Base-by-base conservation (phyloP, 2,888 invertebrate species). In the Punctoribates punctum region DNA sequence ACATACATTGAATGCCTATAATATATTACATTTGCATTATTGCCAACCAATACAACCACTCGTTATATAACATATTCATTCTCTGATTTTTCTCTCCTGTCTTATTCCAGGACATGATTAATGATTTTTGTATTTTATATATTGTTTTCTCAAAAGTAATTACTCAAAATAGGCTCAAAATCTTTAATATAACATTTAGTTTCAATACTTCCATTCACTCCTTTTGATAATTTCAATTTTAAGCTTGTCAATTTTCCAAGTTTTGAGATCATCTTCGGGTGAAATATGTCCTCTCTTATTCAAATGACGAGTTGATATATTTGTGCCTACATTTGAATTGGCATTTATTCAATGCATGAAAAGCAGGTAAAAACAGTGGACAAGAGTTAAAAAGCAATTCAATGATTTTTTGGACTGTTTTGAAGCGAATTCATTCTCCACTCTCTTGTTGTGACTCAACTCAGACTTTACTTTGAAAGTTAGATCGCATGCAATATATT, bases 11-110 rank as follows among this genome's bases (percentile, higher is more conserved):
- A 70, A 70, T 70, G 42, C 20, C n/a, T 62, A 62, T 70, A 70
- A 70, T 70, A 70, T 42, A 70, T 70, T 70, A 25, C 62, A 70
- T 70, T 70, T 70, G 70, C 70, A 70, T 70, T 70, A 70, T 70
- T 42, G 70, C 70, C 70, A 42, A 42, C 70, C 70, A 42, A 42
- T 70, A 70, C 27, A 15, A 54, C n/a, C 23, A 54, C 9, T 54
- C n/a, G 20, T 27, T 60, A 27, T 34, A 70, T 70, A 70, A 70
- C 70, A 70, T 70, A 70, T 70, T 70, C 70, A 70, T 46, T 70
- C 46, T n/a, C 42, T 70, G 70, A 70, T 70, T 70, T 70, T 70
- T 70, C 29, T 20, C 62, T 23, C 29, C 9, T 70, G 42, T 70
- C 70, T 70, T 70, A 70, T 20, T 46, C n/a, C n/a, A 2, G 27